Evolutionary conservation across 2,888 invertebrate genomes (phyloP).

Genomic region (Strigamia transsilvanica): DNA sequence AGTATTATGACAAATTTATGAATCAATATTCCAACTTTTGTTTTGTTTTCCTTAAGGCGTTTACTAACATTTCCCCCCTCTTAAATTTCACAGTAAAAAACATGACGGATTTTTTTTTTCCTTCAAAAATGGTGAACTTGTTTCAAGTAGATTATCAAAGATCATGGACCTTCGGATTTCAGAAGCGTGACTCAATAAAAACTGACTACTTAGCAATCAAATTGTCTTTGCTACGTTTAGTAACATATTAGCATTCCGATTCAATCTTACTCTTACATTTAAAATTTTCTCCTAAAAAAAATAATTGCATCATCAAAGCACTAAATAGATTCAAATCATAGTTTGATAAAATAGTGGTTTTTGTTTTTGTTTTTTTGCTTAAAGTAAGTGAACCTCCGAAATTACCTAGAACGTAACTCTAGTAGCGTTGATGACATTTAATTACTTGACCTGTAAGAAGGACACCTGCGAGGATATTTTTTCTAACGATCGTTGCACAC

Average conservation of each 20-base stretch:
- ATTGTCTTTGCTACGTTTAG: slow-evolving; percentile 1
- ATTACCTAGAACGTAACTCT: slow-evolving; percentile 5
- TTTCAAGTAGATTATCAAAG: slow-evolving; percentile 11
- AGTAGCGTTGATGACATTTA: slow-evolving; percentile 10
- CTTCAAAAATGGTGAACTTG: background rate
- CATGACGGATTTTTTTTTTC: background rate
- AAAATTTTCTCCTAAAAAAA: background rate
- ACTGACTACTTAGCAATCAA: slow-evolving; percentile 20
- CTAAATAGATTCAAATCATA: background rate
- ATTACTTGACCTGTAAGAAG: slow-evolving; percentile 13
- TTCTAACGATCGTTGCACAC: background rate
- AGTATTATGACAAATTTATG: slow-evolving; percentile 24
- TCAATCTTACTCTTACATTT: background rate
- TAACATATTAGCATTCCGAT: background rate
- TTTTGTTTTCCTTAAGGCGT: slow-evolving; percentile 3
- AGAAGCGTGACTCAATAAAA: slow-evolving; percentile 26
- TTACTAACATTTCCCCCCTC: slow-evolving; percentile 18
- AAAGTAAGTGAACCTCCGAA: background rate
- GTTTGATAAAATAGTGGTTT: background rate
- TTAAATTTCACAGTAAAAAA: slow-evolving; percentile 1
- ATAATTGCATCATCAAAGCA: background rate
- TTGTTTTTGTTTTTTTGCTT: background rate
- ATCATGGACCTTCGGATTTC: slow-evolving; percentile 25
- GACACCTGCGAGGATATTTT: background rate
- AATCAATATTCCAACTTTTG: slow-evolving; percentile 21